Evolutionary conservation across 2,113 vertebrate species (phyloP), one percentile per base, ranked within the genome.

Genomic region (Dermatemys mawii): DNA sequence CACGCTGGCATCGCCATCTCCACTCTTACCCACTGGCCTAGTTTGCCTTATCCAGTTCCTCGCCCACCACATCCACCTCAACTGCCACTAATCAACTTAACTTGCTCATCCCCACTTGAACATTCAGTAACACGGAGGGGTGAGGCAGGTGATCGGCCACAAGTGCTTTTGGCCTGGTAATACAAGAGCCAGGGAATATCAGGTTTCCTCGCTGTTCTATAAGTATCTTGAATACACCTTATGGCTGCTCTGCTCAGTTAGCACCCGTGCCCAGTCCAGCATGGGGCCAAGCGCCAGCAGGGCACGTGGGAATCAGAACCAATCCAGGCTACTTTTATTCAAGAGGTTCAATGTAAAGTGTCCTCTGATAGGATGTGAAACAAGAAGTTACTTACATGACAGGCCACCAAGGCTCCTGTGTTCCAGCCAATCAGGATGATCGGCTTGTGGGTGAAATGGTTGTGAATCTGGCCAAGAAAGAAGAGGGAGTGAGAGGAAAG

Each of bases 391-490:
- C 99, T 99, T 96, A 99, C 99, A 0, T 99, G 99, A 97, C 99
- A 99, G 89, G 99, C 99, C 60, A 99, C 99, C 93, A 99, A 97
- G 44, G 99, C 99, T 46, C 99, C 99, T 1, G 99, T 99, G 75
- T 99, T 99, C 99, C 99, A 99, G 57, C 99, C 99, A 5, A 99
- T 99, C 87, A 99, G 97, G 95, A 99, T 98, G 79, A 99, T 98
- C 5, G 99, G 99, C 93, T 99, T 99, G 97, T 99, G 99, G 4
- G 99, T 99, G 78, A 99, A 99, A 97, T 99, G 99, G 95, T 97
- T 99, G 97, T 99, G 99, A 96, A 99, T 98, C 99, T 99, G 96
- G 2, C 2, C 44, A 60, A 95, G 13, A 95, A 38, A 84, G 46
- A 81, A 51, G 53, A 38, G 10, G 7, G 91, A 78, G 32, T 60